phyloP scores from a whole-genome alignment of 1,140 invertebrate genomes.

The Alviniconcha marisindica region DNA sequence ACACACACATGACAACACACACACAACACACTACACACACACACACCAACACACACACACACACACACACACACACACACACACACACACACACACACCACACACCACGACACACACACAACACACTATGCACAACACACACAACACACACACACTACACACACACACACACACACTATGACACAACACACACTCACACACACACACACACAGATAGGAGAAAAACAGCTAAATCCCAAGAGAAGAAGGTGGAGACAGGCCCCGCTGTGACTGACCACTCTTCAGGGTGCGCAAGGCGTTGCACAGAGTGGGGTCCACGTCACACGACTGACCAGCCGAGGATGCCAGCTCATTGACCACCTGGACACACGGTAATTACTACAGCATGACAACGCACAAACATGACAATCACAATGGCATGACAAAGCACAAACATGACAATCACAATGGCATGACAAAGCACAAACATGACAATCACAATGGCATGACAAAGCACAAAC shows the following conservation, averaged over 20 bases:
- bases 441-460: not conserved
- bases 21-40: too few species aligned
- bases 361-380: conserved; percentile 70
- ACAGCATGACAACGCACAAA: not conserved
- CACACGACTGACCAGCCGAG: conserved; percentile 93
- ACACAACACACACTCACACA: too few species aligned
- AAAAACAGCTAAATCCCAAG: not conserved
- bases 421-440: not conserved
- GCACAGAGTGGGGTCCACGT: conserved; percentile 96
- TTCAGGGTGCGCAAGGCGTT: conserved; percentile 91
- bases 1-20: too few species aligned
- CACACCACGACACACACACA: too few species aligned
- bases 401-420: not conserved
- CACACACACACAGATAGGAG: not conserved
- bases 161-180: not conserved
- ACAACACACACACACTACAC: too few species aligned
- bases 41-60: too few species aligned
- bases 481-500: too few species aligned
- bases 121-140: too few species aligned
- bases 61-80: too few species aligned
- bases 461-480: not conserved
- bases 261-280: conserved; percentile 79
- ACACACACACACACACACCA: too few species aligned
- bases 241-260: not conserved
- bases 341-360: conserved; percentile 98